Evolutionary conservation across 2,113 vertebrate genomes (phyloP), one percentile per base, ranked within the genome.

Genomic region (Archilochus colubris): DNA sequence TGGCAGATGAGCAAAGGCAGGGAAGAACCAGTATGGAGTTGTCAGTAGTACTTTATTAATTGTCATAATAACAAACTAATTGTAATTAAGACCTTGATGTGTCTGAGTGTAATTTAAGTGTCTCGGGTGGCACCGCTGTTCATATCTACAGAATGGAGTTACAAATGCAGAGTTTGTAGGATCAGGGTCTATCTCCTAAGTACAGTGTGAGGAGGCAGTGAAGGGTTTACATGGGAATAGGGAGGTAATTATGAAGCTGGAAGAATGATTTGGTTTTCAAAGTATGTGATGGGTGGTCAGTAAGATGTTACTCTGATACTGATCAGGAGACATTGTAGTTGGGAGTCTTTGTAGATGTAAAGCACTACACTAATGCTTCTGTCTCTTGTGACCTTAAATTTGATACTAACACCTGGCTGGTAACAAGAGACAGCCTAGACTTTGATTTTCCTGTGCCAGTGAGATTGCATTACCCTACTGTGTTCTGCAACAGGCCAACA

Each of bases 401-500:
- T 66, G n/a, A 55, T 63, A 12, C 27, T 46, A 17, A 85, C 15
- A n/a, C 43, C 15, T 48, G 10, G 12, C 14, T 66, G 33, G 40
- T 83, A 64, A 50, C 57, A 75, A 50, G 81, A 31, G 38, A 24
- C 64, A 36, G n/a, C 44, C 50, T 44, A n/a, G 36, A n/a, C 92
- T 94, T 90, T 55, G 82, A 64, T 86, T 89, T 94, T 63, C 24
- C 4, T 84, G 38, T 62, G 12, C 55, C 93, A 66, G 27, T 92
- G 68, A 76, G n/a, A 25, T 43, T 77, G 24, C 1, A 14, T 80
- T 95, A 36, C 50, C 43, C 78, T 67, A 3, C 81, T 62, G 58
- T 48, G 21, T 88, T 91, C 78, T 91, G 31, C 75, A 89, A 38
- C 63, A 93, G 73, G 51, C 90, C 91, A 74, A 15, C 72, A 82